Base-by-base conservation (phyloP, 2,113 vertebrate genomes). In the Rhinolophus ferrumequinum region DNA sequence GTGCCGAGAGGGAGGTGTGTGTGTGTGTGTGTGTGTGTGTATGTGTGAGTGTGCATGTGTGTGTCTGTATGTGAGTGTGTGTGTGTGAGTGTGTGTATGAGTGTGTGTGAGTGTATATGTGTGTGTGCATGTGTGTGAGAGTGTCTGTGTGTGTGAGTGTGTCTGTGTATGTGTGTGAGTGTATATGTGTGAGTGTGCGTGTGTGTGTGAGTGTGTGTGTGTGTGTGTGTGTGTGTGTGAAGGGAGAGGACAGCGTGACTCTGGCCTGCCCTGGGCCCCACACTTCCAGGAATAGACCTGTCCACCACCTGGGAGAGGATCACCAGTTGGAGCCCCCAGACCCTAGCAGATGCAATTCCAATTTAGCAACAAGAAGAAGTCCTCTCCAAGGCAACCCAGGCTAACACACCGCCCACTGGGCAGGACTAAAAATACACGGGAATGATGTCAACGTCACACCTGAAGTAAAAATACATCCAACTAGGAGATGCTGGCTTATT, bases 321-420 rank as follows among this genome's bases (percentile, higher is more conserved):
- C 62, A 33, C 79, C 92, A 84, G 67, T 38, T 82, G 33, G 62
- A 88, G 93, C 92, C 95, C 90, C 70, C 72, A 88, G 90, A 52
- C 94, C 85, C 88, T 92, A 81, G 89, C 95, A 97, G 95, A 98
- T 91, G 96, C 94, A 47, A 58, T 70, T 97, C 94, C 69, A 85
- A 97, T 95, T 98, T 97, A 97, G 97, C 69, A 95, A 93, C 94
- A 69, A 41, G 91, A 93, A 90, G 95, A 93, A 90, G 95, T 95
- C 95, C 94, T 98, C 97, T 97, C 97, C 97, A 96, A 96, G 97
- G 95, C 96, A 98, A 97, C 97, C 87, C 95, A 88, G 96, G 97
- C 96, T 91, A 95, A 75, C 96, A 89, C 86, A 97, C 97, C 97
- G 35, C 97, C 97, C 96, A 97, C 97, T 88, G 97, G 95, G 96